Conservation (phyloP, 2,113 vertebrate genomes). For the Caloenas nicobarica region DNA sequence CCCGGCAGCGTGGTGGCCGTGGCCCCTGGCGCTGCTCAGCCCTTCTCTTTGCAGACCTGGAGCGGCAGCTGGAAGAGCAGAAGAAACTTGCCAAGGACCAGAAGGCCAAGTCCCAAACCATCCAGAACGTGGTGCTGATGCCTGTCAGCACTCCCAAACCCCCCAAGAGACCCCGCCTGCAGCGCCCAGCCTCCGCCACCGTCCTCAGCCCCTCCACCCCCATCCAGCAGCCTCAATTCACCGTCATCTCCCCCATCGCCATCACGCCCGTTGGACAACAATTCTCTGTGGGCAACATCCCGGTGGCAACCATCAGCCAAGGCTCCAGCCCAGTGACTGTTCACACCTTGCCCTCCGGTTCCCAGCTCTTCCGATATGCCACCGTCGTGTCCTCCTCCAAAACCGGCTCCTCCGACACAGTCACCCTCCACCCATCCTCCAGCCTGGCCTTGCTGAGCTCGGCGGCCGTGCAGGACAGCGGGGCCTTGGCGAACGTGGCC, state of each 20-base stretch:
- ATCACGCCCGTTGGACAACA: constrained; percentile 80
- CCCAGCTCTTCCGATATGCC: constrained; percentile 90
- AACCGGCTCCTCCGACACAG: constrained; percentile 79
- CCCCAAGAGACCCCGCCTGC: constrained; percentile 89
- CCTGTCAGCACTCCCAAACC: constrained; percentile 80
- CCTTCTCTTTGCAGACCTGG: constrained; percentile 79
- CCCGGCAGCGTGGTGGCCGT: neutral
- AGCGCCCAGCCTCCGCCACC: constrained; percentile 89
- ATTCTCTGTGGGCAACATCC: constrained; percentile 84
- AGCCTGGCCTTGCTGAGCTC: constrained; percentile 89
- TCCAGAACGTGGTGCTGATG: constrained; percentile 85
- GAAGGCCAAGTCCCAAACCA: constrained; percentile 81
- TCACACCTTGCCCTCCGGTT: constrained; percentile 84
- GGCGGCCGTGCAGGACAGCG: constrained; percentile 83
- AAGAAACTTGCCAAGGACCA: constrained; percentile 85
- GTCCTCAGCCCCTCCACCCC: constrained; percentile 82
- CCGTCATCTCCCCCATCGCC: constrained; percentile 82
- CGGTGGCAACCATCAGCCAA: constrained; percentile 82
- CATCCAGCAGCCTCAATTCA: constrained; percentile 86
- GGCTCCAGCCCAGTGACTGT: constrained; percentile 81
- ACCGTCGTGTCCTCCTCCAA: constrained; percentile 82
- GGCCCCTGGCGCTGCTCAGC: neutral
- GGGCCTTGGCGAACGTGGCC: constrained; percentile 80
- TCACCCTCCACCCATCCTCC: constrained; percentile 88
- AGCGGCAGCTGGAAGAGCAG: constrained; percentile 92